Base-by-base conservation (phyloP, 2,888 invertebrate genomes). In the Cheilosia impressa region DNA sequence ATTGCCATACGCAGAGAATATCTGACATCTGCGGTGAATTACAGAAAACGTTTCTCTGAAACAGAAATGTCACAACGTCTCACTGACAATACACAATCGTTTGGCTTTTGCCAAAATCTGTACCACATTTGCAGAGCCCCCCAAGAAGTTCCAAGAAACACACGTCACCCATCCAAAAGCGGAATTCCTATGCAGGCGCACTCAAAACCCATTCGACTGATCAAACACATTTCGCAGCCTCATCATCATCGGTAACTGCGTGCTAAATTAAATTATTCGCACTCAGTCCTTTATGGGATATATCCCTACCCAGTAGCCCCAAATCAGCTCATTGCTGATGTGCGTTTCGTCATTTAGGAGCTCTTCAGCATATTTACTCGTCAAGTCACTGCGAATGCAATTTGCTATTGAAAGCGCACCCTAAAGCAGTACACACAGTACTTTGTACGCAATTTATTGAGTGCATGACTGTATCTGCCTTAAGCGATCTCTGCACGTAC, bases 181-280 rank as follows among this genome's bases (percentile, higher is more conserved):
- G 22, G 50, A 22, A 68, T 63, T 53, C 43, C 15, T 38, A 57
- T 50, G 41, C 47, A 58, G 52, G 52, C 52, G 13, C 19, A 60
- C 17, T 7, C 19, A 60, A 24, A 77, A 66, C 22, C 62, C 71
- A 66, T 58, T 77, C 66, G 19, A 47, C 55, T 60, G 77, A 72
- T 82, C 77, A 77, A 65, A 69, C 53, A 68, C 53, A 66, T 62
- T 62, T 79, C 66, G 15, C 73, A 45, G 43, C 58, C 60, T 47
- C 62, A 47, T 69, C 53, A 72, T 58, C 78, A 5, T 62, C 65
- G 60, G 38, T 45, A 55, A 80, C 52, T 60, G 52, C 43, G 45
- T 60, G 34, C 24, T 24, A 24, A 80, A 66, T 72, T 66, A 62
- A 66, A 45, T 65, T 58, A 72, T 63, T 66, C 52, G 27, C 27